Conservation (phyloP, 2,888 invertebrate genomes). For the Papilio elwesi region DNA sequence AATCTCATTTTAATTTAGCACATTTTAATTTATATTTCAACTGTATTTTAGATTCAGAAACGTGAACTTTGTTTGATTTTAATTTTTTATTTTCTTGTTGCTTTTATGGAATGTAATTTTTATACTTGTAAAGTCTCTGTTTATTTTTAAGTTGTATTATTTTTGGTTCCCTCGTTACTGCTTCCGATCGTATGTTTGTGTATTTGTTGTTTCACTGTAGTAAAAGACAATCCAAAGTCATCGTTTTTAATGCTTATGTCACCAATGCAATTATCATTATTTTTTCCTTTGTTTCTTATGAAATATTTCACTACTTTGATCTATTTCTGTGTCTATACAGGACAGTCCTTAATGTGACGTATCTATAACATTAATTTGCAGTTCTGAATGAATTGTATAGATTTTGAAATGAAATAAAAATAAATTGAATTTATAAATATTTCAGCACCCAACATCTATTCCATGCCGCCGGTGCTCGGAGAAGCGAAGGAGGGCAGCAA, state of each 20-base stretch:
- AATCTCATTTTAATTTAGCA: no score
- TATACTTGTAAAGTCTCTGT: not conserved
- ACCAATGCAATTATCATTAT: not conserved
- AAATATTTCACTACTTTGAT: not conserved
- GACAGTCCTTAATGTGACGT: not conserved
- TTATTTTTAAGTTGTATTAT: not conserved
- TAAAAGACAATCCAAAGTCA: no score
- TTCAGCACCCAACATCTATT: constrained; percentile 94
- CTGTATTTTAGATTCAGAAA: no score
- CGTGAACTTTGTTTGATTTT: no score
- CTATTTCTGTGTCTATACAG: not conserved
- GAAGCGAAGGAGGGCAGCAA: constrained; percentile 81
- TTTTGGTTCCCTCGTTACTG: not conserved
- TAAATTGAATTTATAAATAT: constrained; percentile 40
- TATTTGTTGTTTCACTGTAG: not conserved
- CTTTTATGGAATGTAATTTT: not conserved
- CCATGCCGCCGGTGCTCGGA: constrained; percentile 91
- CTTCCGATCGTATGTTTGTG: not conserved
- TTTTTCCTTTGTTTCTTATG: not conserved
- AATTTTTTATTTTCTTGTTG: not conserved
- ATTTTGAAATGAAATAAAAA: not conserved
- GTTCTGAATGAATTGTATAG: not conserved
- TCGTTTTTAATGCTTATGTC: no score
- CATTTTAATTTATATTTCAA: no score
- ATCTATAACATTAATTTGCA: not conserved